Percentiles rank a stretch among this genome's conserved stretches.
These are phyloP conservation scores for Sebastes schlegelii DNA, from an alignment of 2,113 vertebrate genomes.

Conservation along the genomic window DNA sequence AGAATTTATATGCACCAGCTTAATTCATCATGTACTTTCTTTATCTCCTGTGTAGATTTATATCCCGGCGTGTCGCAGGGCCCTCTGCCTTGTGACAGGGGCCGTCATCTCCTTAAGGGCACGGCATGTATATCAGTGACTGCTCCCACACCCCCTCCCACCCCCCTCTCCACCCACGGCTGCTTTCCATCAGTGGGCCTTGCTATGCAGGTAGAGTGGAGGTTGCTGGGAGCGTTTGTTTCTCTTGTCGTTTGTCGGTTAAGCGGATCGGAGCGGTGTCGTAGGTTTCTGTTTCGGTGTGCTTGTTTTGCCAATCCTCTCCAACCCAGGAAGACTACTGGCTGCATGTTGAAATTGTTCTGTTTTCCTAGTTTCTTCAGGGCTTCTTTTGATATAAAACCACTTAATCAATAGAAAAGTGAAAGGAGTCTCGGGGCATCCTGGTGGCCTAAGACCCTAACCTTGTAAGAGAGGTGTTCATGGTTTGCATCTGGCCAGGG, in stretches of 20 bases:
- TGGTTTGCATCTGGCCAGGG: neutral
- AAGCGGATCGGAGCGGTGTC: neutral
- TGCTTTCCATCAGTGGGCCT: conserved; percentile 88
- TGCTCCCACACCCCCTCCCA: conserved; percentile 78
- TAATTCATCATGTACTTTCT: conserved; percentile 99
- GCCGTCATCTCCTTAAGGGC: conserved; percentile 99
- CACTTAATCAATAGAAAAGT: neutral
- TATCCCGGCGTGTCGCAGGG: conserved; percentile 93
- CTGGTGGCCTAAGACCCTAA: neutral
- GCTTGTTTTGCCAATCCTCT: conserved; percentile 13
- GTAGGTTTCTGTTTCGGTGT: neutral
- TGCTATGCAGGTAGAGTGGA: conserved; percentile 80
- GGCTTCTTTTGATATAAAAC: neutral
- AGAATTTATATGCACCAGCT: conserved; percentile 98
- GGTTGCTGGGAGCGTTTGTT: conserved; percentile 53
- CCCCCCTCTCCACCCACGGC: conserved; percentile 78
- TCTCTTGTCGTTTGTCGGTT: conserved; percentile 53
- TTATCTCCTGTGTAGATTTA: conserved; percentile 99
- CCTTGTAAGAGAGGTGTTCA: neutral
- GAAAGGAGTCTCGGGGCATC: too few relatives aligned
- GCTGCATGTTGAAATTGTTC: neutral
- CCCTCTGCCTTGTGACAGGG: conserved; percentile 90
- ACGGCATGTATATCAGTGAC: conserved; percentile 95
- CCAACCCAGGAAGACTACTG: neutral
- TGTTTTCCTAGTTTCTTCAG: neutral